Conservation (phyloP, 2,888 invertebrate genomes). For the Parnassius mnemosyne region DNA sequence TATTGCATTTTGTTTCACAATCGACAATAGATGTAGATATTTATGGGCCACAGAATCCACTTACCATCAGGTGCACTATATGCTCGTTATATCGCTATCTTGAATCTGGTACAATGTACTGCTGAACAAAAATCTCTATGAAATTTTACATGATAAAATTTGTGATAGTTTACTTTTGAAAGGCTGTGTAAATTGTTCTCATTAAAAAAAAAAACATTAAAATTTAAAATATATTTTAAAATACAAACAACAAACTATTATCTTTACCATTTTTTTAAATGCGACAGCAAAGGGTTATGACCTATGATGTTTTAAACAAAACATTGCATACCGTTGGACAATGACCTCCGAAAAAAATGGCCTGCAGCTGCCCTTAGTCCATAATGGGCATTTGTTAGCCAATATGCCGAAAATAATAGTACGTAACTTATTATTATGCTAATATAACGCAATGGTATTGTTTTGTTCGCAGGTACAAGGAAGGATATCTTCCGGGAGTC, state of each 20-base stretch:
- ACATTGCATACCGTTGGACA: constrained; percentile 67
- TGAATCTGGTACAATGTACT: no score
- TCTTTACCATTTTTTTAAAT: constrained; percentile 25
- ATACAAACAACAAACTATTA: neutral
- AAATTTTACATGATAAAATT: no score
- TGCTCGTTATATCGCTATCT: no score
- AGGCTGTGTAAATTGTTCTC: no score
- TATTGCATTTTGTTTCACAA: no score
- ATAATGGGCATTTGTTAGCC: constrained; percentile 64
- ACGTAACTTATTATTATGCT: constrained; percentile 72
- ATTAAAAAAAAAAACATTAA: no score
- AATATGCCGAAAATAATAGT: constrained; percentile 71
- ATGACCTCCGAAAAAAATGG: constrained; percentile 57
- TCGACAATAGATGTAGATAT: no score
- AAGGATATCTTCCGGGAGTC: constrained; percentile 55
- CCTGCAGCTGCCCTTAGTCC: constrained; percentile 65
- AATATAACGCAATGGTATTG: constrained; percentile 66
- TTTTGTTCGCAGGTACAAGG: constrained; percentile 65
- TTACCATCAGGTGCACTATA: no score
- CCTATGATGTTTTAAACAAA: constrained; percentile 43
- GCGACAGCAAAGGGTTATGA: constrained; percentile 49
- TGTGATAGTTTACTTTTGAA: no score
- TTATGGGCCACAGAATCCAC: no score
- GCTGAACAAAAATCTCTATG: no score
- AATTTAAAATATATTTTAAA: no score